Evolutionary conservation across 2,888 invertebrate genomes (phyloP).

Genomic region (Tiliacea aurago): DNA sequence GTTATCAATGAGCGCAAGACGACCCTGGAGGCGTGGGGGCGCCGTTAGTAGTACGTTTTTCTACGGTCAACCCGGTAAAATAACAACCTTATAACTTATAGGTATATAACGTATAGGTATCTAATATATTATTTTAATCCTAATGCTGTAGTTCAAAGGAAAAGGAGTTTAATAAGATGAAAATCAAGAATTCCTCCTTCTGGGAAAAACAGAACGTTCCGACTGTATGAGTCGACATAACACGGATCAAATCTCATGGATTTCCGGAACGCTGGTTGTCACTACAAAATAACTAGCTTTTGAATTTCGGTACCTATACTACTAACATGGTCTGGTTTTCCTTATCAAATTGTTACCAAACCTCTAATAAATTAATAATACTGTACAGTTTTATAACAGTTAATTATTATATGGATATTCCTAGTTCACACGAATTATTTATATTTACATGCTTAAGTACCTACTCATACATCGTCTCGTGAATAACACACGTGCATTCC

Average conservation of each 20-base stretch:
- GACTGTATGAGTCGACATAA: no score
- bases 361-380: not conserved
- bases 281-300: not conserved
- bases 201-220: not conserved
- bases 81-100: no score
- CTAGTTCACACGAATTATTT: not conserved
- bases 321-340: not conserved
- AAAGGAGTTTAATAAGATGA: not conserved
- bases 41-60: no score
- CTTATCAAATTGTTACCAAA: no score
- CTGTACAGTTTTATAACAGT: not conserved
- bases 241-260: not conserved
- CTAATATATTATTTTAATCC: not conserved
- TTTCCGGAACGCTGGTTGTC: not conserved
- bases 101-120: no score
- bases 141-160: not conserved
- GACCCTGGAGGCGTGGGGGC: no score
- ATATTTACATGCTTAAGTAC: not conserved
- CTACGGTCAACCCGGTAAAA: no score
- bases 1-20: no score
- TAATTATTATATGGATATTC: not conserved
- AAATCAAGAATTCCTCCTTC: no score
- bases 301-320: not conserved
- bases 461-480: slow-evolving; percentile 2
- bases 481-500: slow-evolving; percentile 9